A percentile compares a stretch with the other conserved stretches of the same genome.
Evolutionary conservation across 2,888 invertebrate genomes (phyloP).

Genomic region (Disparrhopalites patrizii): DNA sequence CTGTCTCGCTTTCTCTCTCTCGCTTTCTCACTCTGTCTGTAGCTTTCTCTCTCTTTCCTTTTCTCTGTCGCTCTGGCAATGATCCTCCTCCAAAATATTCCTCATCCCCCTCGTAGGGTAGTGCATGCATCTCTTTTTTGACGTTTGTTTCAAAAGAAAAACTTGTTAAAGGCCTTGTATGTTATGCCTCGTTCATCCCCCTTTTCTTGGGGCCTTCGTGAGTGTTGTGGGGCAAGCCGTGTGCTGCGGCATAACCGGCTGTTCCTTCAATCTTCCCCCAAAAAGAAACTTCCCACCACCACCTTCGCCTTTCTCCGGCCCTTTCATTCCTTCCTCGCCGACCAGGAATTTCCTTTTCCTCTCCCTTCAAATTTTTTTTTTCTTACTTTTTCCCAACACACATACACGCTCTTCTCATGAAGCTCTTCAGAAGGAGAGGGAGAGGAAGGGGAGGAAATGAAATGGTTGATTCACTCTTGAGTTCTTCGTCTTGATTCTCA

Average conservation of each 20-base stretch:
- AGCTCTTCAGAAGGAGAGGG: background rate
- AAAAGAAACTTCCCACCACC: background rate
- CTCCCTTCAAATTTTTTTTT: background rate
- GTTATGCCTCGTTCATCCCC: no score
- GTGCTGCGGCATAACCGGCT: background rate
- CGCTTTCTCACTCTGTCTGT: no score
- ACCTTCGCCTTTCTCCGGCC: background rate
- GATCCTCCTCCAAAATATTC: no score
- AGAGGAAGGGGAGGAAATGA: conserved; percentile 13
- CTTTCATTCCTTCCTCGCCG: background rate
- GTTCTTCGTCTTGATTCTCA: conserved; percentile 10
- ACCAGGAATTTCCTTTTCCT: background rate
- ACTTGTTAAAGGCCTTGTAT: no score
- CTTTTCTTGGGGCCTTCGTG: no score
- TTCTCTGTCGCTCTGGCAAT: no score
- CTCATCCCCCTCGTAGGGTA: no score
- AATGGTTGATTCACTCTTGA: conserved; percentile 14
- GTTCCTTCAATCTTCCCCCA: background rate
- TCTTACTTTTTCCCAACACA: background rate
- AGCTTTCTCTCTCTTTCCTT: background rate
- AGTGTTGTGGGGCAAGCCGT: background rate
- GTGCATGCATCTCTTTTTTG: no score
- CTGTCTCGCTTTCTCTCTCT: no score
- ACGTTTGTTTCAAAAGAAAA: no score
- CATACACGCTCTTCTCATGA: background rate